A percentile compares a stretch with the other conserved stretches of the same genome.
phyloP scores from a whole-genome alignment of 2,113 vertebrate species.

The Solea senegalensis region DNA sequence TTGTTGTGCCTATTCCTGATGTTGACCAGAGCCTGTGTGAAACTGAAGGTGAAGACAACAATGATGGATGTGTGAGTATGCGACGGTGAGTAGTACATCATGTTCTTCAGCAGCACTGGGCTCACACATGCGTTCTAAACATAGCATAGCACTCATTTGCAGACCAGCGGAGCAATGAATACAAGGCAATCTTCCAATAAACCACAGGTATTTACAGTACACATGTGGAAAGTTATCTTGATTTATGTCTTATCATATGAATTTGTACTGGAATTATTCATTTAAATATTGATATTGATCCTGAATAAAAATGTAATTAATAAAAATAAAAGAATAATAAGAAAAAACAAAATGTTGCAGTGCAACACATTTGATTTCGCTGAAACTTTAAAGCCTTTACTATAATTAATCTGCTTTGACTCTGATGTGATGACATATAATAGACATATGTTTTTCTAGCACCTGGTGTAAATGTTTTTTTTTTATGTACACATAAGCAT shows the following conservation, averaged over 20 bases:
- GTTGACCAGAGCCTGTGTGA: constrained; percentile 89
- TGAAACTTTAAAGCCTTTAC: not conserved
- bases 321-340: too few species aligned
- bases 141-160: not conserved
- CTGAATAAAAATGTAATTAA: not conserved
- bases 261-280: too few species aligned
- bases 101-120: too few species aligned
- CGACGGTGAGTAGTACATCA: too few species aligned
- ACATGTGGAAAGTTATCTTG: too few species aligned
- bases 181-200: not conserved
- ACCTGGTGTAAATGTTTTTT: too few species aligned
- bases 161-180: not conserved
- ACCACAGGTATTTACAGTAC: too few species aligned
- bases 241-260: too few species aligned
- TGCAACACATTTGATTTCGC: not conserved
- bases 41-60: constrained; percentile 75
- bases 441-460: not conserved
- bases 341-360: not conserved
- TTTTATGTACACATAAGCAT: not conserved
- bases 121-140: too few species aligned
- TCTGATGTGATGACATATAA: not conserved
- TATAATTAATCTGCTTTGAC: not conserved
- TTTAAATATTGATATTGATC: not conserved
- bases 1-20: constrained; percentile 94
- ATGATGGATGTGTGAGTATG: not conserved